phyloP scores from a whole-genome alignment of 2,113 vertebrate species.

The Tetraodon nigroviridis region DNA sequence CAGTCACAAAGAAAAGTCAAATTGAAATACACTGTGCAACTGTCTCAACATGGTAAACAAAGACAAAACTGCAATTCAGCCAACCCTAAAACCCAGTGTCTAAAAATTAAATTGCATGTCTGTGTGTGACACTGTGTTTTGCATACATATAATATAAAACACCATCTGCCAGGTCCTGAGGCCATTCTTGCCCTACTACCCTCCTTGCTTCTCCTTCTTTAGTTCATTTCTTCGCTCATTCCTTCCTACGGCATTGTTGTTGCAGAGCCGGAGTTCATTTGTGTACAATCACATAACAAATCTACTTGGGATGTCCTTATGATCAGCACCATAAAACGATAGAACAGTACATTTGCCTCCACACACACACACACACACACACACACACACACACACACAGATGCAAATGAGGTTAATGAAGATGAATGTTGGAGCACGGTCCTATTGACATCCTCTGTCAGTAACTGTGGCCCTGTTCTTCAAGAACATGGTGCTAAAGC shows the following conservation, averaged over 20 bases:
- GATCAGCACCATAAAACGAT: constrained; percentile 27
- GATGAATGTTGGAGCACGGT: constrained; percentile 61
- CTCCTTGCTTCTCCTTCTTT: constrained; percentile 57
- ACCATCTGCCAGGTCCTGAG: constrained; percentile 74
- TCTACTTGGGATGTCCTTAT: constrained; percentile 1
- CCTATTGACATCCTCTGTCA: constrained; percentile 64
- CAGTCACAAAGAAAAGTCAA: not conserved
- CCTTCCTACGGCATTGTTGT: constrained; percentile 30
- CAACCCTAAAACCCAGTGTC: not conserved
- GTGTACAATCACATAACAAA: constrained; percentile 8
- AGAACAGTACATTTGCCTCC: constrained; percentile 11
- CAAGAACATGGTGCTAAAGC: constrained; percentile 58
- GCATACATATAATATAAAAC: constrained; percentile 68
- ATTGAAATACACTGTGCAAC: not conserved
- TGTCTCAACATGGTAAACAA: constrained; percentile 1
- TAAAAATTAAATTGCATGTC: constrained; percentile 39
- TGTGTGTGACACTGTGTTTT: constrained; percentile 56
- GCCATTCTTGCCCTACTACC: constrained; percentile 76
- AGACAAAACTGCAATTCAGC: not conserved
- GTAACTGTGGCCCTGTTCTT: constrained; percentile 66
- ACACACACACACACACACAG: constrained; percentile 14
- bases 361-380: constrained; percentile 10
- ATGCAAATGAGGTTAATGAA: constrained; percentile 71
- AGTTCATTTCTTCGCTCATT: constrained; percentile 31
- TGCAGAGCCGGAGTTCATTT: constrained; percentile 2